Base-by-base conservation (phyloP, 2,888 invertebrate genomes). In the Acanthacorydalis orientalis region DNA sequence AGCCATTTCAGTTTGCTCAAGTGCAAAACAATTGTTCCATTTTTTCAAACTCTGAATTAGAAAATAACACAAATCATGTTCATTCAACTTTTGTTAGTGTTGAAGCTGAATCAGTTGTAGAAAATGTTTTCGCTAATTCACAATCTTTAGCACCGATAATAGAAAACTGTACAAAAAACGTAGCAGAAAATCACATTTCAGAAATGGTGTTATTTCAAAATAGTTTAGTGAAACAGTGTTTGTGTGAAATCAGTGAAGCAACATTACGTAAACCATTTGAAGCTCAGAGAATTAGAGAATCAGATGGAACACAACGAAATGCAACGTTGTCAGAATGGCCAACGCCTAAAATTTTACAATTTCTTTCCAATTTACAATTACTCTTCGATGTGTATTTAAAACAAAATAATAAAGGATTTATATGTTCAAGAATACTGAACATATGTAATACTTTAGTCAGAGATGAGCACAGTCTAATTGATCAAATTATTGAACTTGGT, bases 351-450 rank as follows among this genome's bases (percentile, higher is more conserved):
- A 70, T 83, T 6, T 63, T 90, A 39, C 80, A 86, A 56, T 87
- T 87, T 60, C 69, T 90, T 51, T 88, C 88, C 50, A 85, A 84
- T 53, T 73, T 89, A 57, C 88, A 90, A 59, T 68, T 89, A 11
- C 69, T 89, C 53, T 87, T 87, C 59, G 87, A 88, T 62, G 77
- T 88, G 44, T 87, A 88, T 59, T 70, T 87, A 46, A 86, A 86
- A 61, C 89, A 90, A 62, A 87, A 86, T 56, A 75, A 78, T 45
- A 80, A 81, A 52, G 88, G 88, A 11, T 77, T 79, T 34, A 85
- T 89, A 63, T 90, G 90, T 64, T 78, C 83, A 38, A 75, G 80
- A 55, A 77, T 90, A 43, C 81, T 82, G 67, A 80, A 81, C 55
- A 78, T 86, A 15, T 86, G 87, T 63, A 83, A 86, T 59, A 78